phyloP scores from a whole-genome alignment of 2,113 vertebrate species.

The Microcebus lehilahytsara region DNA sequence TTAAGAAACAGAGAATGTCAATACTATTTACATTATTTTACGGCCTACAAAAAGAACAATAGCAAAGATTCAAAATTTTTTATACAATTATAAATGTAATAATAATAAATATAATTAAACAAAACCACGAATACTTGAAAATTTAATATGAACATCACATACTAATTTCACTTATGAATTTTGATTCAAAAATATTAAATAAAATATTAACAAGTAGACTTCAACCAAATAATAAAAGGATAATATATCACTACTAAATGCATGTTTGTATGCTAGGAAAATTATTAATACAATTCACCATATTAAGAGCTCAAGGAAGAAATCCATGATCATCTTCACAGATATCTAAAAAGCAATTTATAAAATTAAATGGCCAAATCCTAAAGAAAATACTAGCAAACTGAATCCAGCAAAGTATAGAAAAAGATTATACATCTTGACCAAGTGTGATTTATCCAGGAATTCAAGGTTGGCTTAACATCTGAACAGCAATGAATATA shows the following conservation, averaged over 20 bases:
- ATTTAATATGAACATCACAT: neutral
- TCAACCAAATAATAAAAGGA: neutral
- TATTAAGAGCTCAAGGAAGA: neutral
- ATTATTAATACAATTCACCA: constrained; percentile 20
- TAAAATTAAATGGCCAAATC: neutral
- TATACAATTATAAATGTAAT: neutral
- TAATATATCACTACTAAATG: neutral
- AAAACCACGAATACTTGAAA: neutral
- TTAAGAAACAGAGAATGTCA: neutral
- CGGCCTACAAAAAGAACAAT: neutral
- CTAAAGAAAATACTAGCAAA: neutral
- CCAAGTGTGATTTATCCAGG: neutral
- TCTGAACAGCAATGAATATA: neutral
- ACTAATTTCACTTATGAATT: neutral
- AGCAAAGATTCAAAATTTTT: neutral
- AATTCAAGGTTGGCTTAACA: neutral
- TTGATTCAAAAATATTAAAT: constrained; percentile 9
- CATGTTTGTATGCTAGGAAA: neutral
- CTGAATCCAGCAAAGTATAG: neutral
- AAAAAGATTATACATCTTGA: neutral
- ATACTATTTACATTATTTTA: neutral
- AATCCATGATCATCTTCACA: neutral
- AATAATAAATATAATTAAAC: neutral
- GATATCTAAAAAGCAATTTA: neutral
- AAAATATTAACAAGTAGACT: neutral